Base-by-base conservation (phyloP, 2,113 vertebrate genomes). In the Carassius gibelio region DNA sequence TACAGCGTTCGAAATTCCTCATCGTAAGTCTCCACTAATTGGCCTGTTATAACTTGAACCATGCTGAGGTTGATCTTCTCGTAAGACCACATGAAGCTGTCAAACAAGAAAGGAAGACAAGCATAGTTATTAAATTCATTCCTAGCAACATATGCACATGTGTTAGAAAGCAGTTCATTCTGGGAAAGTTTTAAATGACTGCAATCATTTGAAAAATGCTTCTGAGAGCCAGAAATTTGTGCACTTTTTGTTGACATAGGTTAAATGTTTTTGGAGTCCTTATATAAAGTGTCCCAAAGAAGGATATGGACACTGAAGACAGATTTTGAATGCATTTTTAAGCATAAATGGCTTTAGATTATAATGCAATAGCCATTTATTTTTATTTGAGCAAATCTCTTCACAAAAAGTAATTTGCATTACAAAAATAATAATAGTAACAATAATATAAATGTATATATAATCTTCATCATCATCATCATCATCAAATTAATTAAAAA, bases 41-140 rank as follows among this genome's bases (percentile, higher is more conserved):
- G 96, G 75, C 98, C 98, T 69, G 94, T 97, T 90, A 99, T 98
- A 62, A 99, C 91, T 83, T 99, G 98, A 80, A 99, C 95, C 96
- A 99, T 99, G 90, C 96, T 99, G 90, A 98, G 95, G 88, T 99
- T 94, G 82, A 97, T 96, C 94, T 99, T 99, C 91, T 99, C 98
- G 93, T 94, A 99, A 38, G 97, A 98, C 98, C 98, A 99, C 92
- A 96, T 96, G 59, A 97, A 98, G 91, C 98, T 99, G 93, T 59
- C 88, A 90, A 88, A 83, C 26, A 78, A 88, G 85, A 74, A 30
- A 0, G 83, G 76, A 75, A 84, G n/a, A 85, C 13, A 26, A 72
- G 78, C 19, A 85, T 21, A 23, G 48, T 38, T 11, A 61, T 85
- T 77, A 3, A 5, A 75, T 81, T 14, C 4, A 30, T 34, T 66